Percentiles rank a stretch among this genome's conserved stretches.
Evolutionary conservation across 2,888 invertebrate species (phyloP).

Genomic region (Steinernema scapterisci): DNA sequence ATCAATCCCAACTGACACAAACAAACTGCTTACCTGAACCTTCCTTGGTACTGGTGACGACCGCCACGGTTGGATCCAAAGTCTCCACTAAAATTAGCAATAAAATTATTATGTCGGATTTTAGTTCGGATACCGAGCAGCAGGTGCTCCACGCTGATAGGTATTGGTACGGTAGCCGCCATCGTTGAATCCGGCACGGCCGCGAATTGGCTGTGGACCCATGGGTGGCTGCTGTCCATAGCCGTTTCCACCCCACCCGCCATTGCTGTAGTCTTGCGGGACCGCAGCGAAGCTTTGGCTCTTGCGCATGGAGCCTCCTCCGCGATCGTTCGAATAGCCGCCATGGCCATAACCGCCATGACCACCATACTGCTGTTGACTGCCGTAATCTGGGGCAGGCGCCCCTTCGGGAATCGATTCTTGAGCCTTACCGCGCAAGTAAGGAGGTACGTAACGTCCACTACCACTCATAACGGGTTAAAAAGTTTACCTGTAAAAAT

Average conservation of each 20-base stretch:
- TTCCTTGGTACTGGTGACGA: conserved; percentile 46
- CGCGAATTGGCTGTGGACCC: conserved; percentile 1
- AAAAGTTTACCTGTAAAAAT: conserved; percentile 9
- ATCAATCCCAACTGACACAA: too few relatives aligned
- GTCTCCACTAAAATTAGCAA: conserved; percentile 13
- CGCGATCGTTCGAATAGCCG: conserved; percentile 34
- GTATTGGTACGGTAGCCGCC: conserved; percentile 34
- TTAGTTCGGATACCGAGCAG: conserved; percentile 4
- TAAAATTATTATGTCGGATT: background rate
- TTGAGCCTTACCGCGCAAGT: conserved; percentile 46
- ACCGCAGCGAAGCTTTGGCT: conserved; percentile 46
- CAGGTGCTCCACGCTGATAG: conserved; percentile 28
- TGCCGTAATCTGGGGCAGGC: conserved; percentile 36
- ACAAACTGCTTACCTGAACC: background rate
- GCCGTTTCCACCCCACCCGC: conserved; percentile 36
- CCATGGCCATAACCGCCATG: conserved; percentile 36
- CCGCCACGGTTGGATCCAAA: conserved; percentile 39
- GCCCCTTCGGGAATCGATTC: conserved; percentile 43
- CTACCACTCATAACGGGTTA: conserved; percentile 32
- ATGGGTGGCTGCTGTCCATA: conserved; percentile 21
- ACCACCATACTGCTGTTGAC: conserved; percentile 10
- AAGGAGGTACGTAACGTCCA: conserved; percentile 61
- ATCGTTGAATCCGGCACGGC: conserved; percentile 36
- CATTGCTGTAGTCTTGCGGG: conserved; percentile 31
- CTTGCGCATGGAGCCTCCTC: conserved; percentile 44